phyloP scores from a whole-genome alignment of 2,888 invertebrate species.

The Melolontha melolontha region DNA sequence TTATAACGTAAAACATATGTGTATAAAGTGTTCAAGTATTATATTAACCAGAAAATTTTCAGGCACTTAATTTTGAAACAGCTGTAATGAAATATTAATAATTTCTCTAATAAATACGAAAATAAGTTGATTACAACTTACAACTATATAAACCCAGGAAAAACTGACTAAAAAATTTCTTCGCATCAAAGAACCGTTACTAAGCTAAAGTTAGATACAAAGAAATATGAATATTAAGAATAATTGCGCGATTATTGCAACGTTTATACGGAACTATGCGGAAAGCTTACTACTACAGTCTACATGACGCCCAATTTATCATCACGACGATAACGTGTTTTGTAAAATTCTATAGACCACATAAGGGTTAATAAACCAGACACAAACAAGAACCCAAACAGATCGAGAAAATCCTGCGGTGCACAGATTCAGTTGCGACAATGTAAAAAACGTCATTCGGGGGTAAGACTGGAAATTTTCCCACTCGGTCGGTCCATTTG shows the following conservation, averaged over 20 bases:
- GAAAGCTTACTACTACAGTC: conserved; percentile 26
- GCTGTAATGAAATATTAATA: too few species aligned
- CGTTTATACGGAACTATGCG: conserved; percentile 10
- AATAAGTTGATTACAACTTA: too few species aligned
- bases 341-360: conserved; percentile 25
- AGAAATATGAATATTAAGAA: too few species aligned
- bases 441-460: conserved; percentile 21
- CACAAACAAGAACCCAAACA: conserved; percentile 29
- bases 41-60: too few species aligned
- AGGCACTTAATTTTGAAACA: too few species aligned
- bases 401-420: conserved; percentile 15
- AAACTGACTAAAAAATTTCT: too few species aligned
- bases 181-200: too few species aligned
- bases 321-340: conserved; percentile 32
- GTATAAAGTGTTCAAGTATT: too few species aligned
- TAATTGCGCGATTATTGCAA: conserved; percentile 14
- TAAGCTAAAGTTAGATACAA: too few species aligned
- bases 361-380: conserved; percentile 35
- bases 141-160: too few species aligned
- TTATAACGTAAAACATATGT: too few species aligned
- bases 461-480: conserved; percentile 14
- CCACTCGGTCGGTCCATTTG: conserved; percentile 1
- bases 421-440: conserved; percentile 10
- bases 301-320: conserved; percentile 37
- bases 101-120: too few species aligned